phyloP scores from a whole-genome alignment of 2,888 invertebrate genomes.

The Trissonchulus latispiculum region DNA sequence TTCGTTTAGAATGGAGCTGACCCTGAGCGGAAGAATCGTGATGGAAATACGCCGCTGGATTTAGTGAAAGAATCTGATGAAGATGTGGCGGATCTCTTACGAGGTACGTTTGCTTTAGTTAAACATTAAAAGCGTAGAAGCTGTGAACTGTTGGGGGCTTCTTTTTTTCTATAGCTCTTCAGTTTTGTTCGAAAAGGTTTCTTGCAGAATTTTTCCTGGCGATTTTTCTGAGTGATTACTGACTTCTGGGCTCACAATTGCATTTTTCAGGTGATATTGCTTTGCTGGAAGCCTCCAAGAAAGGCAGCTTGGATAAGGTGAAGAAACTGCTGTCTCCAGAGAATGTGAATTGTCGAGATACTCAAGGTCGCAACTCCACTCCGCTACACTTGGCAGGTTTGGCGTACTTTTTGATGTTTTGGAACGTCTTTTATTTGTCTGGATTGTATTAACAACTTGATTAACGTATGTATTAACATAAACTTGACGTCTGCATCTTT shows the following conservation, averaged over 20 bases:
- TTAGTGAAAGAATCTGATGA: constrained; percentile 60
- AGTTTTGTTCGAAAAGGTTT: too few relatives aligned
- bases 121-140: too few relatives aligned
- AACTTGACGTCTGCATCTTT: too few relatives aligned
- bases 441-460: neutral
- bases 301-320: constrained; percentile 68
- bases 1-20: constrained; percentile 72
- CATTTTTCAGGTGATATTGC: constrained; percentile 70
- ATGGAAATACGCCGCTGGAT: constrained; percentile 84
- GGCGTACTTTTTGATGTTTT: too few relatives aligned
- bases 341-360: constrained; percentile 89
- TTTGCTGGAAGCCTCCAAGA: constrained; percentile 84
- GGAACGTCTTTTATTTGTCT: too few relatives aligned
- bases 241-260: too few relatives aligned
- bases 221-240: too few relatives aligned
- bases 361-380: constrained; percentile 73
- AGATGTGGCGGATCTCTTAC: constrained; percentile 79
- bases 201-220: too few relatives aligned
- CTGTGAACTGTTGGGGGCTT: too few relatives aligned
- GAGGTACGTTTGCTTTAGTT: too few relatives aligned
- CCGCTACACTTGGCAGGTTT: constrained; percentile 53
- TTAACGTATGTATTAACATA: neutral
- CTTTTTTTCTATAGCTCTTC: too few relatives aligned
- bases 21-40: constrained; percentile 81
- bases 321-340: constrained; percentile 74